Conservation (phyloP, 2,797 vertebrate genomes). For the Discoglossus pictus region DNA sequence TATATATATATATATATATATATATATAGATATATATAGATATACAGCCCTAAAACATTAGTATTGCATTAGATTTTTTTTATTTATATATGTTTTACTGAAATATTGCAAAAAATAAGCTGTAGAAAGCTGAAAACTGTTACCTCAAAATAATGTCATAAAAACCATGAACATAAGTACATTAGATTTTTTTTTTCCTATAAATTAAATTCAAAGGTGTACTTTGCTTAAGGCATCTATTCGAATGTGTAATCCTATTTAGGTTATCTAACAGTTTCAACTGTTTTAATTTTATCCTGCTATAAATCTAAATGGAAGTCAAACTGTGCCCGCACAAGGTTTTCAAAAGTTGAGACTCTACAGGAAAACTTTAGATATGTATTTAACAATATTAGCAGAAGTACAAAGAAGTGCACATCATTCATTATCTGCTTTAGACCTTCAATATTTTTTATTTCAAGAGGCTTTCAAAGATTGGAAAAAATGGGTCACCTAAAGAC, state of each 20-base stretch:
- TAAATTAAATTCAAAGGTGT: background rate
- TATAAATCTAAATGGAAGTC: conserved; percentile 3
- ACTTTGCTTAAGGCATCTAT: background rate
- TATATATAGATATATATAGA: too few relatives aligned
- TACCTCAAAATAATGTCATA: too few relatives aligned
- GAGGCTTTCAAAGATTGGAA: background rate
- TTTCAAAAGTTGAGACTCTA: background rate
- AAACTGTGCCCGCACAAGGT: background rate
- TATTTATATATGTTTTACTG: too few relatives aligned
- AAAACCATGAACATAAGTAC: too few relatives aligned
- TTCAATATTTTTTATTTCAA: background rate
- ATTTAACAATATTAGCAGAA: background rate
- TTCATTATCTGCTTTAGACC: background rate
- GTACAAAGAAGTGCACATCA: background rate
- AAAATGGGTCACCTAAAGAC: background rate
- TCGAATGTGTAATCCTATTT: background rate
- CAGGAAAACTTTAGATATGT: background rate
- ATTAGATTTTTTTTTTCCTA: background rate
- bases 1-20: too few relatives aligned
- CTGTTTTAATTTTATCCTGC: background rate
- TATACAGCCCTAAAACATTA: too few relatives aligned
- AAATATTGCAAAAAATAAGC: too few relatives aligned
- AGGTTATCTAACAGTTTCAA: background rate
- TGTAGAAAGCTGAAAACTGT: too few relatives aligned
- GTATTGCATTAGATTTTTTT: too few relatives aligned